A percentile compares a stretch with the other conserved stretches of the same genome.
phyloP scores from a whole-genome alignment of 2,113 vertebrate species.

The Cygnus atratus region DNA sequence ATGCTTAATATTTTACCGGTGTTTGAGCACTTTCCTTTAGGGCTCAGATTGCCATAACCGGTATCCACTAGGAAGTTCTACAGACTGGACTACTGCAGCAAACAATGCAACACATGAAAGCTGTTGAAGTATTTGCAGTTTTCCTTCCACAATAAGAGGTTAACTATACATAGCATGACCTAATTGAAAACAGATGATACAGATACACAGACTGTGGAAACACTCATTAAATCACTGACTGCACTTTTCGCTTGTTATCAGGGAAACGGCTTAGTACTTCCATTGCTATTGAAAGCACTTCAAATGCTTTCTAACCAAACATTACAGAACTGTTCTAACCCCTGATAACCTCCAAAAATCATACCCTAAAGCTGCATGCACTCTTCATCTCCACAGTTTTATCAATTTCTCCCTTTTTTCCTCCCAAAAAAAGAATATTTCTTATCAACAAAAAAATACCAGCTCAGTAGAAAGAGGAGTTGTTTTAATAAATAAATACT shows the following conservation, averaged over 20 bases:
- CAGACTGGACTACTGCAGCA: not conserved
- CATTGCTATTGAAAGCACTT: slow-evolving; percentile 29
- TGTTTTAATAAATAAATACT: slow-evolving; percentile 56
- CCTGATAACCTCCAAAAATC: slow-evolving; percentile 53
- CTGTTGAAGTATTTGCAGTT: not conserved
- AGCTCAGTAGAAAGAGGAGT: slow-evolving; percentile 1
- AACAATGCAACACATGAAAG: rapidly evolving
- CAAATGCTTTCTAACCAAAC: slow-evolving; percentile 56
- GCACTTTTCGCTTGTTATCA: slow-evolving; percentile 14
- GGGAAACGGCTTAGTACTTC: not conserved
- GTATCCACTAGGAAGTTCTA: not conserved
- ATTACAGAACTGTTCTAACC: slow-evolving; percentile 43
- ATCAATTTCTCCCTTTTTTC: not conserved
- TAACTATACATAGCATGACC: not conserved
- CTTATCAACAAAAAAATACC: slow-evolving; percentile 50
- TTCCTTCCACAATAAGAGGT: not conserved
- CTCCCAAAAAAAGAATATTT: slow-evolving; percentile 4
- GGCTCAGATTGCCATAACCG: not conserved
- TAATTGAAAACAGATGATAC: not conserved
- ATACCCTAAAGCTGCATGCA: not conserved
- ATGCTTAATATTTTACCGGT: not conserved
- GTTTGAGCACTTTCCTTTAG: not conserved
- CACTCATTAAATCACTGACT: not conserved
- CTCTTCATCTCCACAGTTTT: not conserved
- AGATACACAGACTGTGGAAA: not conserved